These are phyloP conservation scores for Ormyrus thymus DNA, from an alignment of 2,888 invertebrate species.

Conservation along the genomic window DNA sequence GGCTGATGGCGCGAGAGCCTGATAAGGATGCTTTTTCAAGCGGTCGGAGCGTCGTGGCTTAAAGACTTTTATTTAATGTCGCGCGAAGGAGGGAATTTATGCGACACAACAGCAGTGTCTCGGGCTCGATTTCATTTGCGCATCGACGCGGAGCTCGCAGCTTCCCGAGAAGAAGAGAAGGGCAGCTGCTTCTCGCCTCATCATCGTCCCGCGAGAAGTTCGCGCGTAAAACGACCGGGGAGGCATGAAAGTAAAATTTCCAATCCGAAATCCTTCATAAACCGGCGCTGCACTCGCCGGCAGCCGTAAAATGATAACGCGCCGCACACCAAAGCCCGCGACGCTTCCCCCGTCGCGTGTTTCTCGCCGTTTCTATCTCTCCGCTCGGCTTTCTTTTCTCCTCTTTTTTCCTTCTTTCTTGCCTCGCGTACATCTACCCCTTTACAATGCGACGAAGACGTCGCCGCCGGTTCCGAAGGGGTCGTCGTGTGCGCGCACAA, in stretches of 20 bases:
- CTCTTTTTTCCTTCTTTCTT: conserved; percentile 3
- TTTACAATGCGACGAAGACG: conserved; percentile 21
- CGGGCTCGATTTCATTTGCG: no score
- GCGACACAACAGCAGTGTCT: no score
- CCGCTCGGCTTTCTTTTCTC: neutral
- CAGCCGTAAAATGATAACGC: conserved; percentile 8
- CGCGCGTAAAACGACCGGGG: no score
- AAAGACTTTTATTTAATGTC: no score
- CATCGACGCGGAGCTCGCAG: no score
- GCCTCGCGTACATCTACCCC: neutral
- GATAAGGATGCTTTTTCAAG: no score
- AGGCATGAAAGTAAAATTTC: neutral
- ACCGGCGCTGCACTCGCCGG: neutral
- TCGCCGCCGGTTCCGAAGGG: conserved; percentile 7
- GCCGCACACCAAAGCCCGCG: neutral
- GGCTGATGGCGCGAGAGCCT: no score
- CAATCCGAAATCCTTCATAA: neutral
- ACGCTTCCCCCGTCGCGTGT: neutral
- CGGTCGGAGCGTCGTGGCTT: no score
- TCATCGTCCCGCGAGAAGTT: no score
- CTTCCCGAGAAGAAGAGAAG: no score
- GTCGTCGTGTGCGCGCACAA: no score
- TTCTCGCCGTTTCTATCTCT: neutral
- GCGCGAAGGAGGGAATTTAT: no score
- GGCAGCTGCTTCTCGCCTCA: neutral